Evolutionary conservation across 2,113 vertebrate species (phyloP).

Genomic region (Tenebrosternarchus preto): DNA sequence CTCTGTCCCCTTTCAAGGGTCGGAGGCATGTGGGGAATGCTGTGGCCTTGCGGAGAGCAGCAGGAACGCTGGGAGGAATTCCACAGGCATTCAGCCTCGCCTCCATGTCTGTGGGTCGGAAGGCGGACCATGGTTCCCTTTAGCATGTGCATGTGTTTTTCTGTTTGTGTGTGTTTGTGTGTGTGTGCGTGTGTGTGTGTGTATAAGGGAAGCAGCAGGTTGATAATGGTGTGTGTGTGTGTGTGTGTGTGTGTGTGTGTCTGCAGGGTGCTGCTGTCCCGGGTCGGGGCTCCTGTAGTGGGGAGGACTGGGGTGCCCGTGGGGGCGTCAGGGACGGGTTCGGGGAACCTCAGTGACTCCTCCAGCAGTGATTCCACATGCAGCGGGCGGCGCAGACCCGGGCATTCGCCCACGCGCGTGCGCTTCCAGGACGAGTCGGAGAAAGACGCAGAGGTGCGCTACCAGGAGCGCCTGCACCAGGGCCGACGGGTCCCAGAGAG

Average conservation of each 20-base stretch:
- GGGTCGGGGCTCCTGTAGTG: conserved; percentile 42
- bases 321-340: conserved; percentile 54
- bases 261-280: conserved; percentile 47
- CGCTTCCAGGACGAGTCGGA: conserved; percentile 90
- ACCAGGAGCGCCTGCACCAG: conserved; percentile 80
- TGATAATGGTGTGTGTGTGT: background rate
- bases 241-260: conserved; percentile 29
- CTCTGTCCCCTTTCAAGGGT: conserved; percentile 3
- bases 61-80: conserved; percentile 33
- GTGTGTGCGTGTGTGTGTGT: background rate
- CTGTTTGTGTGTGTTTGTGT: conserved; percentile 35
- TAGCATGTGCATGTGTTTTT: conserved; percentile 18
- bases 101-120: background rate
- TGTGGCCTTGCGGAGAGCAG: conserved; percentile 24
- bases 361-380: conserved; percentile 72
- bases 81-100: conserved; percentile 30
- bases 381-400: conserved; percentile 57
- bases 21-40: conserved; percentile 50
- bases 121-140: conserved; percentile 7
- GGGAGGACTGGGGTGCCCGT: conserved; percentile 49
- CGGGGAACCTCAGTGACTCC: conserved; percentile 74
- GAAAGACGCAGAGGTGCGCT: conserved; percentile 81
- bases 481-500: conserved; percentile 62
- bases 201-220: conserved; percentile 19
- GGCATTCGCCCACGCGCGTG: conserved; percentile 75